phyloP scores from a whole-genome alignment of 2,888 invertebrate species.

The Callyntrura guangdongensis region DNA sequence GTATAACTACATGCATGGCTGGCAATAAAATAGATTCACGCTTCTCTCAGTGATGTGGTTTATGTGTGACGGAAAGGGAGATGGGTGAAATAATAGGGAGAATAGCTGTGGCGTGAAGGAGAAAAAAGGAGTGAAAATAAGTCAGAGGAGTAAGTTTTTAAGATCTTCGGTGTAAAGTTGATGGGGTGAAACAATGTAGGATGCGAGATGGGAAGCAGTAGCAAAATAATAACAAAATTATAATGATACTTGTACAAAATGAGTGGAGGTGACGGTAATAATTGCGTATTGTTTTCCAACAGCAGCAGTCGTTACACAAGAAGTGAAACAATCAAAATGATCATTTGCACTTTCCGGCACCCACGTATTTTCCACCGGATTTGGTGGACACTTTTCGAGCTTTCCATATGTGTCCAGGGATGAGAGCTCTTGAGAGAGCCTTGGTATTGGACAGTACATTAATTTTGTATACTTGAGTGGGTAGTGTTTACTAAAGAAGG shows the following conservation, averaged over 20 bases:
- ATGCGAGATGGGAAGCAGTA: too few species aligned
- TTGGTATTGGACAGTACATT: too few species aligned
- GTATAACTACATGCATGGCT: not conserved
- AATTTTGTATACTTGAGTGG: too few species aligned
- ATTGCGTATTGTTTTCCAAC: constrained; percentile 8
- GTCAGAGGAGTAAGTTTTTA: constrained; percentile 7
- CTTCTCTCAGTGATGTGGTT: not conserved
- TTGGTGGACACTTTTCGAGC: too few species aligned
- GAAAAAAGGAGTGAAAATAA: constrained; percentile 40
- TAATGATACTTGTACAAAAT: not conserved
- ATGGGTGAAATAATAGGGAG: not conserved
- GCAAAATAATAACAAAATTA: not conserved
- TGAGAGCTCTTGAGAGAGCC: too few species aligned
- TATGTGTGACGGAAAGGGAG: not conserved
- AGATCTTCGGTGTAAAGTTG: constrained; percentile 47
- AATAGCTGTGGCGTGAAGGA: not conserved
- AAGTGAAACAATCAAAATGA: not conserved
- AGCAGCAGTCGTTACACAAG: not conserved
- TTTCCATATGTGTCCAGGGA: too few species aligned
- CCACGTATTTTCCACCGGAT: too few species aligned
- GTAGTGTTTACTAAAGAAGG: too few species aligned
- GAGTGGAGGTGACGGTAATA: not conserved
- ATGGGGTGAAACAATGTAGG: constrained; percentile 66
- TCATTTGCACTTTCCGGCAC: not conserved
- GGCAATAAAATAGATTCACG: not conserved